These are phyloP conservation scores for Heteractis magnifica DNA, from an alignment of 92 coral and sea anemone genomes.

Conservation along the genomic window DNA sequence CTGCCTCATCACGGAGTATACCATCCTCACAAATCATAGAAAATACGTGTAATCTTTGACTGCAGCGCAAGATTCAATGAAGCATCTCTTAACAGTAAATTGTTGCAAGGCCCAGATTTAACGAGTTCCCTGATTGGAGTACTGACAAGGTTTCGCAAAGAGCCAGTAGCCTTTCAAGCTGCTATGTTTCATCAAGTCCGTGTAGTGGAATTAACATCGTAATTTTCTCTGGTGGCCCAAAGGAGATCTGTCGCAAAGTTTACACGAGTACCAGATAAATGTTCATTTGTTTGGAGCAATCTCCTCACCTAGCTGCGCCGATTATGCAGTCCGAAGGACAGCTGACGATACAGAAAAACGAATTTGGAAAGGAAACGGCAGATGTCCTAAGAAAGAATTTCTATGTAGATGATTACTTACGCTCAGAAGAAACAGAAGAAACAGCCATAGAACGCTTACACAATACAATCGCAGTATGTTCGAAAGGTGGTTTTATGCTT, in stretches of 20 bases:
- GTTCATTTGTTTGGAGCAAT: slow-evolving; percentile 9
- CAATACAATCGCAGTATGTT: no score
- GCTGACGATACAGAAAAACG: not conserved
- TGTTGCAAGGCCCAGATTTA: slow-evolving; percentile 32
- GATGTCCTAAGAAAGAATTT: no score
- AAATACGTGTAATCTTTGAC: slow-evolving; percentile 38
- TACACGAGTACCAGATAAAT: slow-evolving; percentile 20
- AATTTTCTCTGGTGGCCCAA: slow-evolving; percentile 27
- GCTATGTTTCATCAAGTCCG: slow-evolving; percentile 25
- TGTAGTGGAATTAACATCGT: slow-evolving; percentile 16
- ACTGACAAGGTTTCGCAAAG: slow-evolving; percentile 23
- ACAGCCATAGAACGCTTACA: no score
- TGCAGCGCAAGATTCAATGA: slow-evolving; percentile 42
- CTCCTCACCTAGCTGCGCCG: slow-evolving; percentile 8
- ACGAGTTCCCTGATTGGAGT: slow-evolving; percentile 25
- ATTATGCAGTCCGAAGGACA: slow-evolving; percentile 11
- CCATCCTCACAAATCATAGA: slow-evolving; percentile 9
- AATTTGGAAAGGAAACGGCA: no score
- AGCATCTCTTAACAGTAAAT: slow-evolving; percentile 28
- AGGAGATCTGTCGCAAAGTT: slow-evolving; percentile 4
- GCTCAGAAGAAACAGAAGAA: no score
- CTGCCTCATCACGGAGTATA: slow-evolving; percentile 28
- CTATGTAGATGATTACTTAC: no score
- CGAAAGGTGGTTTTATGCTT: no score
- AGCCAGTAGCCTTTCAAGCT: slow-evolving; percentile 27